Base-by-base conservation (phyloP, 2,888 invertebrate species). In the Dione vanillae region DNA sequence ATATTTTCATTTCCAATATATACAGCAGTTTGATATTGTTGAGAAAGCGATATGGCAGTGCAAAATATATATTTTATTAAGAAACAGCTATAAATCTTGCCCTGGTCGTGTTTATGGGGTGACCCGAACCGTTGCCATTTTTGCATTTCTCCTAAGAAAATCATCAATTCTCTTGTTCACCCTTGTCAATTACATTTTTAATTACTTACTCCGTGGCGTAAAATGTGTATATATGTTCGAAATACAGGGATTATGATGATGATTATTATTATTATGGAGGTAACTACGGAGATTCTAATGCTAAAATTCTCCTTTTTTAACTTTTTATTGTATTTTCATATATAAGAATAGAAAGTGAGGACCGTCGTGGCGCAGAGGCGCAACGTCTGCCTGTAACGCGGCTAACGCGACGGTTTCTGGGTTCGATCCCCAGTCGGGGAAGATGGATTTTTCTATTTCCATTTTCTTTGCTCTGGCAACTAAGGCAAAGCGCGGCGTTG, bases 131-230 rank as follows among this genome's bases (percentile, higher is more conserved):
- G 7, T 12, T 10, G 16, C 9, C 37, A 7, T 16, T 56, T 56
- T 40, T 40, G 56, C 56, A 56, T 37, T 56, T 40, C 11, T 16
- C 3, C 56, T 16, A 37, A 56, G 54, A 37, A 37, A 56, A 56
- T 37, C 56, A 56, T 56, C 37, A 16, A 56, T 16, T 56, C 16
- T 56, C 16, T 37, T 16, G 37, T 56, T 56, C 16, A 54, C n/a
- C 3, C 54, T 37, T 1, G 37, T 56, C 11, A n/a, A 11, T n/a
- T 35, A 54, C n/a, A n/a, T 35, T 35, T 35, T 54, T 8, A 35
- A 54, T 54, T 35, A 16, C 16, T 47, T 47, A 8, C 16, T 3
- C 2, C 5, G 27, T 5, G 27, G 5, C 27, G 27, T 27, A 27
- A 2, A 27, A 3, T 27, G 27, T 27, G 27, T 2, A 27, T 5